Conservation (phyloP, 2,113 vertebrate genomes). For the Colossoma macropomum region DNA sequence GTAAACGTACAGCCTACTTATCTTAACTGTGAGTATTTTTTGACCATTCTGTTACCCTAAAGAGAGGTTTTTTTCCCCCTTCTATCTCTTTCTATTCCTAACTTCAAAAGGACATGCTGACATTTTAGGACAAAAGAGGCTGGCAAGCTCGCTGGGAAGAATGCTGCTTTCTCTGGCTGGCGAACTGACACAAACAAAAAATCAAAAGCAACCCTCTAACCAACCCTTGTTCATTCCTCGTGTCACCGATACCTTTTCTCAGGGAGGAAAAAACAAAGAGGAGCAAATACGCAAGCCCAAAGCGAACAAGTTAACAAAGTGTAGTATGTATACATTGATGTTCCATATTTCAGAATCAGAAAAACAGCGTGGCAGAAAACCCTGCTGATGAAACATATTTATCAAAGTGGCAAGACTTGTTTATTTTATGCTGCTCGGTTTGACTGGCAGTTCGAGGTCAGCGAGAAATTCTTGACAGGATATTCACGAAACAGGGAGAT, state of each 20-base stretch:
- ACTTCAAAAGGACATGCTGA: neutral
- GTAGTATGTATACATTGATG: constrained; percentile 1
- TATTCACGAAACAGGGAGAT: neutral
- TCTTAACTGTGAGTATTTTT: neutral
- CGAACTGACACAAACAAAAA: constrained; percentile 16
- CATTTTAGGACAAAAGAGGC: constrained; percentile 16
- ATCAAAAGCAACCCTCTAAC: neutral
- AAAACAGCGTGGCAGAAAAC: constrained; percentile 22
- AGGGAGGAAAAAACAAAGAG: neutral
- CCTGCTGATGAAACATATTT: constrained; percentile 42
- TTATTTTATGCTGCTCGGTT: constrained; percentile 26
- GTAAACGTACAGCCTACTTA: too few relatives aligned
- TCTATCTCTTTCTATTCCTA: neutral
- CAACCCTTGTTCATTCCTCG: neutral
- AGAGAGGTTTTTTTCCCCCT: neutral
- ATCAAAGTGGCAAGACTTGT: constrained; percentile 12
- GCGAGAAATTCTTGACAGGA: neutral
- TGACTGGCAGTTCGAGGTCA: constrained; percentile 40
- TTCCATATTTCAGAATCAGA: constrained; percentile 30
- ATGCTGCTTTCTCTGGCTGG: neutral
- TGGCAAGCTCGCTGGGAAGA: neutral
- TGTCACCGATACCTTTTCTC: neutral
- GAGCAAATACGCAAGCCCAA: neutral
- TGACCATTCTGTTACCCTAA: neutral
- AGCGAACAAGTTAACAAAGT: neutral